phyloP scores from a whole-genome alignment of 2,888 invertebrate species.

The Reticulitermes lucifugus region DNA sequence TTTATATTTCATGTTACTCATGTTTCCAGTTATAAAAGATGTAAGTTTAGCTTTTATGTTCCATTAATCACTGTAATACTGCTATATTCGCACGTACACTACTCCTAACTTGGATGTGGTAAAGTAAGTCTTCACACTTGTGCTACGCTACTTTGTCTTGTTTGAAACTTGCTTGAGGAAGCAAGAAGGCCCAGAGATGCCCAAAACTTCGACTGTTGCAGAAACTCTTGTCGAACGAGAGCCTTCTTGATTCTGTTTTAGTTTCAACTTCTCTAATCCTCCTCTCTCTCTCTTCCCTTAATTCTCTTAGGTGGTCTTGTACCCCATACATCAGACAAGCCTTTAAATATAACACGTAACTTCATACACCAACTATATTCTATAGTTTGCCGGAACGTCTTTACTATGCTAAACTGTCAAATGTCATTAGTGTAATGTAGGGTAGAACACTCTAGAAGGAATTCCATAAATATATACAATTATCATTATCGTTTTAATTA shows the following conservation, averaged over 20 bases:
- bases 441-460: neutral
- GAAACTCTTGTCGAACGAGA: neutral
- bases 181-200: conserved; percentile 9
- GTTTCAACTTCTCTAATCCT: neutral
- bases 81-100: neutral
- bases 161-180: conserved; percentile 29
- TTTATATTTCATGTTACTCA: neutral
- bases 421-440: neutral
- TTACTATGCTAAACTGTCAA: neutral
- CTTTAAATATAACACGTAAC: neutral
- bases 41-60: neutral
- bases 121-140: conserved; percentile 9
- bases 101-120: neutral
- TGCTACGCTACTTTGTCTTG: conserved; percentile 21
- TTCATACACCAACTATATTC: neutral
- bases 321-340: neutral
- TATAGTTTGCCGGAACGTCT: neutral
- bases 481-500: too few species aligned
- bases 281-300: neutral
- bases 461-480: too few species aligned
- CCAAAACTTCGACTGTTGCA: conserved; percentile 15
- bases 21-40: neutral
- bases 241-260: conserved; percentile 7
- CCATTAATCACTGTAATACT: neutral
- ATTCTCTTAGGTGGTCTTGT: conserved; percentile 8